A percentile compares a stretch with the other conserved stretches of the same genome.
Evolutionary conservation across 2,888 invertebrate genomes (phyloP).

Genomic region (Melanostoma scalare): DNA sequence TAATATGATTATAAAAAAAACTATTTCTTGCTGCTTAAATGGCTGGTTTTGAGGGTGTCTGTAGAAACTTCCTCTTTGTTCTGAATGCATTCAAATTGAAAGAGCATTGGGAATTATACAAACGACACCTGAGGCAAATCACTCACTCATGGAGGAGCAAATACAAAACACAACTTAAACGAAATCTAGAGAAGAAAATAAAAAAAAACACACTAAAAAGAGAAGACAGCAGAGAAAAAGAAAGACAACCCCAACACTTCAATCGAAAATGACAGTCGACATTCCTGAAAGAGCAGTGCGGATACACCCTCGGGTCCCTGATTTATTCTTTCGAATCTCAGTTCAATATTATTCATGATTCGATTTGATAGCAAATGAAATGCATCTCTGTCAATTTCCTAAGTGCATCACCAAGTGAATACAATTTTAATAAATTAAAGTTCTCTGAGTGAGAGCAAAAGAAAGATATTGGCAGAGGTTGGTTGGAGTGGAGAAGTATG

Average conservation of each 20-base stretch:
- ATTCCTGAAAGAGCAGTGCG: background rate
- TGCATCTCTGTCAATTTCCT: slow-evolving; percentile 72
- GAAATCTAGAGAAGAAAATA: slow-evolving; percentile 8
- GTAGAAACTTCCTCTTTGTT: no score
- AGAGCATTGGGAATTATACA: background rate
- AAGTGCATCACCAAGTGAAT: slow-evolving; percentile 71
- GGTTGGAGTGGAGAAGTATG: slow-evolving; percentile 1
- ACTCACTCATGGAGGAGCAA: slow-evolving; percentile 23
- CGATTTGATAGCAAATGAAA: slow-evolving; percentile 71
- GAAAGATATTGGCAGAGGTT: slow-evolving; percentile 10
- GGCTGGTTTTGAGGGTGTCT: no score
- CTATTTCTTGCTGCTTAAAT: no score
- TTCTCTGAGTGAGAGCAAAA: slow-evolving; percentile 21
- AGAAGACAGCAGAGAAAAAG: background rate
- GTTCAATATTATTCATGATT: slow-evolving; percentile 69
- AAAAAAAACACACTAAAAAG: slow-evolving; percentile 3
- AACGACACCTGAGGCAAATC: slow-evolving; percentile 52
- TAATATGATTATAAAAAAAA: no score
- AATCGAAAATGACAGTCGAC: slow-evolving; percentile 61
- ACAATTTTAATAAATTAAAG: slow-evolving; percentile 71
- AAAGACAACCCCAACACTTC: slow-evolving; percentile 41
- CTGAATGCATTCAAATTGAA: no score
- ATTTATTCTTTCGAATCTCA: slow-evolving; percentile 64
- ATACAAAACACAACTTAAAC: slow-evolving; percentile 38
- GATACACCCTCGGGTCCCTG: slow-evolving; percentile 36